These are phyloP conservation scores for Nyctereutes procyonoides DNA, from an alignment of 2,113 vertebrate species.

Conservation along the genomic window DNA sequence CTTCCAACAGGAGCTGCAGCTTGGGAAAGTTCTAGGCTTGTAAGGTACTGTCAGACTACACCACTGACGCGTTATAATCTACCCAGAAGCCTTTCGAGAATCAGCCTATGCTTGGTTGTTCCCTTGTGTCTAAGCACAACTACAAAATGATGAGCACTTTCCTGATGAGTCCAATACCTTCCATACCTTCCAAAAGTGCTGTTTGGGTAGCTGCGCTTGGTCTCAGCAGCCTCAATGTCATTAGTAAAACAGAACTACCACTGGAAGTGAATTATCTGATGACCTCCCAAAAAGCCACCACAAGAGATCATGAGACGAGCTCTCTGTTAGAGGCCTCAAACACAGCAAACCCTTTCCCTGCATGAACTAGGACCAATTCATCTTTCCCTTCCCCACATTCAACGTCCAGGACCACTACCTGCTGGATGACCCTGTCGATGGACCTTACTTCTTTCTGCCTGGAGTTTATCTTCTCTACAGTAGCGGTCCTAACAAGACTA, in stretches of 20 bases:
- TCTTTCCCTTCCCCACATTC: neutral
- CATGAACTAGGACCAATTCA: neutral
- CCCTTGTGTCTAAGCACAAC: neutral
- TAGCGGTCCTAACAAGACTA: neutral
- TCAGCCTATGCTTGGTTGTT: neutral
- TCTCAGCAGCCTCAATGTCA: neutral
- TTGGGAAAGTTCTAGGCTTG: neutral
- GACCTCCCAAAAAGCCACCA: neutral
- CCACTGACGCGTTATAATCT: neutral
- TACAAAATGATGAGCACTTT: conserved; percentile 11
- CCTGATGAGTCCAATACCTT: neutral
- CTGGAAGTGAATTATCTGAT: neutral
- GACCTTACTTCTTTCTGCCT: neutral
- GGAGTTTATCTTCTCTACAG: neutral
- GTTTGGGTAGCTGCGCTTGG: neutral
- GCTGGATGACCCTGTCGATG: too few species aligned
- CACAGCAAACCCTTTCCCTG: neutral
- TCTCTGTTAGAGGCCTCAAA: neutral
- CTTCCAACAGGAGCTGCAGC: neutral
- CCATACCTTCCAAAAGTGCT: neutral
- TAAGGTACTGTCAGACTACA: neutral
- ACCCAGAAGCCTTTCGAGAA: neutral
- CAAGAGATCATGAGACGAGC: neutral
- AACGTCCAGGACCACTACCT: neutral
- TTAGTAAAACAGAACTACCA: neutral